Evolutionary conservation across 2,113 vertebrate genomes (phyloP), one percentile per base, ranked within the genome.

Genomic region (Ellobius talpinus): DNA sequence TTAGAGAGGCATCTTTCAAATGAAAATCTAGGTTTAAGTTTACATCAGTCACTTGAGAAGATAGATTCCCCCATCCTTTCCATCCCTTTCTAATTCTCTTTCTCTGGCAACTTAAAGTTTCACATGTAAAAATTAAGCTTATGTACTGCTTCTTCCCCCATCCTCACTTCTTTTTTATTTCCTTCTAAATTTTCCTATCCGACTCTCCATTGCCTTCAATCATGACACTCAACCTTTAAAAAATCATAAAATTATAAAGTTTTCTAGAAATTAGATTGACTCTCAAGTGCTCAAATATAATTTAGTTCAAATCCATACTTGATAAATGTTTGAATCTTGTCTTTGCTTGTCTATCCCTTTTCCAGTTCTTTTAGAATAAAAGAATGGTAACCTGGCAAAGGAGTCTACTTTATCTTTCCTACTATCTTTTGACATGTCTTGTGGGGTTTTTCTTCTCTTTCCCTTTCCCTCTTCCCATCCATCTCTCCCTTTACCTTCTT

Each of bases 11-110:
- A 19, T 86, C 76, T 89, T 94, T 45, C n/a, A 66, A 93, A 93
- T 47, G 19, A 29, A 31, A 77, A 42, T 10, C 26, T 16, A 55
- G 55, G 55, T 58, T 39, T 11, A 50, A 8, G 39, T 86, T 84
- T 36, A 63, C 33, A 39, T 73, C 47, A 55, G 17, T 17, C 70
- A 21, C 88, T 68, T 42, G 63, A 78, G 39, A 47, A 63, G 19
- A 36, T 0, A 42, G 36, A 3, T 13, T 31, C 3, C 26, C 0
- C 55, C 5, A 7, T 2, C 1, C 8, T 45, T 13, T 2, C 19
- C 4, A 65, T 10, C 11, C 29, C 17, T 19, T 36, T 33, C 24
- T 26, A 45, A 29, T 85, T 39, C 68, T 61, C 5, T 74, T 66
- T 16, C 7, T 68, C 23, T 61, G 42, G 36, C 9, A 81, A 73